Conservation (phyloP, 1,140 invertebrate genomes). For the Lepidotrigona ventralis region DNA sequence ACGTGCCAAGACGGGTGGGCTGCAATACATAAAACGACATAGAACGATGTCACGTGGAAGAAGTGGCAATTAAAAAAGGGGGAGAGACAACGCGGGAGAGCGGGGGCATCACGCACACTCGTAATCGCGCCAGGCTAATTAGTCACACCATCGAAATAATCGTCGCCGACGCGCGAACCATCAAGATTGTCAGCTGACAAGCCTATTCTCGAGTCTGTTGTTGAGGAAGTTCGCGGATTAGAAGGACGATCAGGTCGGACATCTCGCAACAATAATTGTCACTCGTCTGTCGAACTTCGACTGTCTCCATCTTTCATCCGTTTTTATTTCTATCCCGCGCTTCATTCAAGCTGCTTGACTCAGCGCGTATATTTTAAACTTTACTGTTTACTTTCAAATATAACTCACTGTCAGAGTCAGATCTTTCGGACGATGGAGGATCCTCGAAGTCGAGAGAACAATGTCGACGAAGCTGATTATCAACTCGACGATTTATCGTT, state of each 20-base stretch:
- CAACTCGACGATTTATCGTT: background rate
- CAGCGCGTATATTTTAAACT: background rate
- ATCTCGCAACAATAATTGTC: background rate
- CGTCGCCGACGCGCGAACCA: conserved; percentile 5
- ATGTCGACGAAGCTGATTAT: background rate
- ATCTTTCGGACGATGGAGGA: background rate
- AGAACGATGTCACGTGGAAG: conserved; percentile 74
- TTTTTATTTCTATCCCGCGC: background rate
- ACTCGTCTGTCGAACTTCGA: background rate
- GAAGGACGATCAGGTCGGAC: conserved; percentile 45
- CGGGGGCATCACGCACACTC: conserved; percentile 37
- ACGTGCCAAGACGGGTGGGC: conserved; percentile 75
- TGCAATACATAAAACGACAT: conserved; percentile 75
- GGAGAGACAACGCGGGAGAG: background rate
- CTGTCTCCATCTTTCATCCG: background rate
- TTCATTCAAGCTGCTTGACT: background rate
- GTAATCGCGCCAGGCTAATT: conserved; percentile 56
- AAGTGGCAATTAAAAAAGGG: conserved; percentile 60
- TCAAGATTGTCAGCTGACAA: conserved; percentile 15
- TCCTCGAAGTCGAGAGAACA: background rate
- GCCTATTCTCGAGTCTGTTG: background rate
- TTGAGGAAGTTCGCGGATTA: conserved; percentile 27
- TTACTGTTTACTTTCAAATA: conserved; percentile 7
- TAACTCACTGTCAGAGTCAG: background rate
- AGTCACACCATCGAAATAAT: conserved; percentile 60